Evolutionary conservation across 2,113 vertebrate genomes (phyloP), one percentile per base, ranked within the genome.

Genomic region (Hiodon tergisus): DNA sequence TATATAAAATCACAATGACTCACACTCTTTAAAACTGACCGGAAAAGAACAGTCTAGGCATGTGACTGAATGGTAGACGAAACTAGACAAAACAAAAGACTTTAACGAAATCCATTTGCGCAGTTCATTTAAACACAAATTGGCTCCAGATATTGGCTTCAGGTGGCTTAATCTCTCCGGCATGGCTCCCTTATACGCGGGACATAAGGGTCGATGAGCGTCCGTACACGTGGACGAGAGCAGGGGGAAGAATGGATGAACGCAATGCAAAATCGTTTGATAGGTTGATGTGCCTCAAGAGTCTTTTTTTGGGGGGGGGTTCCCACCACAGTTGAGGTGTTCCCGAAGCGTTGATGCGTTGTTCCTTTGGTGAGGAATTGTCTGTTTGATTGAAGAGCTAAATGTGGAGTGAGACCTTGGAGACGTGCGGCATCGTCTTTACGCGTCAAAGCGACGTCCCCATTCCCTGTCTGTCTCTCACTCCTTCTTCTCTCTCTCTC

Each of bases 361-460:
- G 52, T 73, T 55, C 62, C 50, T 17, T 67, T 67, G 53, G 53
- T 47, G 67, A 53, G 52, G 51, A n/a, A 53, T 67, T 55, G 46
- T 58, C 51, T 50, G 5, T 59, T 17, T 31, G 54, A 71, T 58
- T 57, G 54, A 58, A 71, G 16, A 57, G 53, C 13, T 46, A 17
- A 71, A 46, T 7, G n/a, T 17, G 55, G 54, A 47, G n/a, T 10
- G 31, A 31, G 31, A 31, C 31, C 31, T 31, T 31, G 31, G 31
- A 31, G 31, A 31, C 31, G 31, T 0, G 31, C 31, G 31, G 31
- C 31, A 31, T 31, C 2, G 31, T 31, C 31, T 31, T 31, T 31
- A 4, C 31, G 13, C 31, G 31, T 66, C 31, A 47, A 8, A 66
- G 31, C 31, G 6, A 8, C 46, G 11, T 65, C 4, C 31, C 4